Evolutionary conservation across 1,140 invertebrate species (phyloP).

Genomic region (Laupala kohalensis): DNA sequence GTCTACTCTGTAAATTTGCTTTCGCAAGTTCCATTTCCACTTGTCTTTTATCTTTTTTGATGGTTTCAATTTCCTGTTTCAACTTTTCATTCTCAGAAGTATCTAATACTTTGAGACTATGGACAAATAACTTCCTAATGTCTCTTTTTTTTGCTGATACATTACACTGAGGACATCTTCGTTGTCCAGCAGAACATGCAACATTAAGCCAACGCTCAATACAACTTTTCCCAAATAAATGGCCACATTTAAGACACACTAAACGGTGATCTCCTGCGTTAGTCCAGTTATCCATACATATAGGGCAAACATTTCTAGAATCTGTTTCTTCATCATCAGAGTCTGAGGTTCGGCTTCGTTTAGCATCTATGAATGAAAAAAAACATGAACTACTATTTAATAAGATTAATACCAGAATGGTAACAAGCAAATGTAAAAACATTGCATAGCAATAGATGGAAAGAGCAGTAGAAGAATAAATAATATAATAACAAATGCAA

Average conservation of each 20-base stretch:
- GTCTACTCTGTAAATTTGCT: slow-evolving; percentile 26
- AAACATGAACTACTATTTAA: neutral
- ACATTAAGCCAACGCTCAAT: slow-evolving; percentile 62
- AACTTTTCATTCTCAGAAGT: slow-evolving; percentile 46
- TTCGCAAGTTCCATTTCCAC: slow-evolving; percentile 36
- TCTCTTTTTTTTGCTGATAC: slow-evolving; percentile 56
- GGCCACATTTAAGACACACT: slow-evolving; percentile 73
- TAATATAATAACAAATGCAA: too few species aligned
- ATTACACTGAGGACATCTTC: slow-evolving; percentile 78
- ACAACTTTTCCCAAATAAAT: slow-evolving; percentile 76
- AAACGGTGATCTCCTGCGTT: slow-evolving; percentile 74
- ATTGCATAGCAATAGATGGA: too few species aligned
- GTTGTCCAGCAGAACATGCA: slow-evolving; percentile 23
- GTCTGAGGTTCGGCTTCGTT: neutral
- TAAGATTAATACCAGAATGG: neutral
- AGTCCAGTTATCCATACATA: slow-evolving; percentile 77
- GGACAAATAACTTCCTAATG: slow-evolving; percentile 58
- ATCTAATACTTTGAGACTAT: slow-evolving; percentile 45
- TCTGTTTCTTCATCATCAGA: slow-evolving; percentile 30
- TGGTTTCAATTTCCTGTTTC: slow-evolving; percentile 34
- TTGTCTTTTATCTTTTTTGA: slow-evolving; percentile 27
- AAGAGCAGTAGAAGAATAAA: too few species aligned
- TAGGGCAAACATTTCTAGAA: slow-evolving; percentile 62
- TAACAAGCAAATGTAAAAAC: too few species aligned
- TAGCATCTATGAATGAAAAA: neutral